phyloP scores from a whole-genome alignment of 1,140 invertebrate genomes.

The Tetragnatha versicolor region DNA sequence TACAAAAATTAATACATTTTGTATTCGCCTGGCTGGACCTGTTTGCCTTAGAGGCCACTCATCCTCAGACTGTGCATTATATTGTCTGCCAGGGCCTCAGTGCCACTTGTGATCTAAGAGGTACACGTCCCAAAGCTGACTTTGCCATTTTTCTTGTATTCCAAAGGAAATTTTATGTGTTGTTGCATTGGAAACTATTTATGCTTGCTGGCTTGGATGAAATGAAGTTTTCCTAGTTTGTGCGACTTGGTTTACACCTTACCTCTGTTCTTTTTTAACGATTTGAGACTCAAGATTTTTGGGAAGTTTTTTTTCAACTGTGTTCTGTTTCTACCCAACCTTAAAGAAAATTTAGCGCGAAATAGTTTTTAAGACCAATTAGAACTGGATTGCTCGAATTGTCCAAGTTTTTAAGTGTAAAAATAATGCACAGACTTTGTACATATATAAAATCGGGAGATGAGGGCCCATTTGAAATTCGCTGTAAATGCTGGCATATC shows the following conservation, averaged over 20 bases:
- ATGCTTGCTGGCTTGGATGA: not conserved
- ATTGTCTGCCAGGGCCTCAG: constrained; percentile 34
- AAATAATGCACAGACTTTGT: constrained; percentile 33
- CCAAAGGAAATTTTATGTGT: constrained; percentile 24
- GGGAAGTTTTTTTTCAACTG: not conserved
- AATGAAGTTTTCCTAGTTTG: not conserved
- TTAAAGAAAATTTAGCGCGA: not conserved
- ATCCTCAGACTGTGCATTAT: constrained; percentile 49
- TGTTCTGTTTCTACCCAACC: not conserved
- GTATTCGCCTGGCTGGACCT: constrained; percentile 52
- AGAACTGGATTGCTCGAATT: not conserved
- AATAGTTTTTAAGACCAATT: not conserved
- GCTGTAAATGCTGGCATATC: constrained; percentile 34
- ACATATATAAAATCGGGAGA: constrained; percentile 11
- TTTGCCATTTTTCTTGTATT: constrained; percentile 42
- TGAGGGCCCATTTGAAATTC: constrained; percentile 16
- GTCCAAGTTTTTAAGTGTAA: not conserved
- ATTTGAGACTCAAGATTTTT: not conserved
- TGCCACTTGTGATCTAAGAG: constrained; percentile 27
- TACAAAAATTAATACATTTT: constrained; percentile 50
- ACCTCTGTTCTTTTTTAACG: not conserved
- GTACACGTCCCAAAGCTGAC: constrained; percentile 10
- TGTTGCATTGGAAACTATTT: not conserved
- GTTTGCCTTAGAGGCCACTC: constrained; percentile 45
- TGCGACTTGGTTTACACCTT: not conserved